Evolutionary conservation across 1,140 invertebrate genomes (phyloP), one percentile per base, ranked within the genome.

Genomic region (Galendromus occidentalis): DNA sequence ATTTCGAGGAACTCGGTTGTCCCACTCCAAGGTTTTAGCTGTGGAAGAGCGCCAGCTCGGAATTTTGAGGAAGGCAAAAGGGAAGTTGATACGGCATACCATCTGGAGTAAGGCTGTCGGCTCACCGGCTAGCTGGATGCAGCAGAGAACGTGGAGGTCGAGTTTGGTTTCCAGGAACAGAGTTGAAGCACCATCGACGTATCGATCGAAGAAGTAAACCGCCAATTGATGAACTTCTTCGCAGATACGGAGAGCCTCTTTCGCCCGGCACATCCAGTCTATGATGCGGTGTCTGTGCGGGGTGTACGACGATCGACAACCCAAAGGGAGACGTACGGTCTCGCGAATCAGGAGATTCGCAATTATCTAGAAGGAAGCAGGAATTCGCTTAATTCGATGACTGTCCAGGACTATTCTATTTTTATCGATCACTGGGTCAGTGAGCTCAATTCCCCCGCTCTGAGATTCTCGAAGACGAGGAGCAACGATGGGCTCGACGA

Each of bases 151-250:
- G 25, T 59, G 51, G 14, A 59, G 14, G 17, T 59, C 51, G 22
- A 59, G 51, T 25, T 59, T 59, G 20, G n/a, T 33, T 29, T 33
- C 51, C 1, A 59, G 51, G 33, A 59, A 59, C 14, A 59, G 51
- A 14, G 25, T n/a, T 17, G 25, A 17, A 25, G 51, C 51, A 14
- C 33, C 25, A 9, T 59, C 51, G 14, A 59, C 51, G 22, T 20
- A 59, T 25, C 51, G 12, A 59, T 59, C 51, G 22, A 29, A 59
- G 20, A 59, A 59, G 51, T 59, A 59, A 33, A 59, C 22, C 25
- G 51, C 51, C 2, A 59, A 9, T 33, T 59, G 51, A 29, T 29
- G 25, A 1, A 59, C 51, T 59, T 59, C 51, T 25, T 29, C 33
- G 33, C 33, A 39, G 9, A 39, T 47, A 4, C 28, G 4, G 5